These are phyloP conservation scores for Psittacula cyanocephala DNA, from an alignment of 2,113 vertebrate species.

Conservation along the genomic window DNA sequence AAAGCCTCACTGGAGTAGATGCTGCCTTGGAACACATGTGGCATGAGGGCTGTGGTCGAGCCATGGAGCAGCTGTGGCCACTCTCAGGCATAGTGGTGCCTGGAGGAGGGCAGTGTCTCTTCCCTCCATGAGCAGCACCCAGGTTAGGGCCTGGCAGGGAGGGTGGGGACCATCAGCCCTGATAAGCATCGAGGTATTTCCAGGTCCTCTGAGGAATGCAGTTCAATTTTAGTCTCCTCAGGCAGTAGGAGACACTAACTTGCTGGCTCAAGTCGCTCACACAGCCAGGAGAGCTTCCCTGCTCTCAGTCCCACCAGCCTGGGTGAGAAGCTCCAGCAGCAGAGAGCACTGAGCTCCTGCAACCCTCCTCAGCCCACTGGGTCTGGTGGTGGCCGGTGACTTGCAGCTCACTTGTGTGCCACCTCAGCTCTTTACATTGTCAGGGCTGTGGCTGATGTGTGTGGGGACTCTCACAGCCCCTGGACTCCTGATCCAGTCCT, in stretches of 20 bases:
- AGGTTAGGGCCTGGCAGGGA: conserved; percentile 48
- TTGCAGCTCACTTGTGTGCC: not conserved
- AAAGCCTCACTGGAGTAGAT: not conserved
- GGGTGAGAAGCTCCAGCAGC: not conserved
- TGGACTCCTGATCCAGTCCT: not conserved
- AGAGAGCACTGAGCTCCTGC: not conserved
- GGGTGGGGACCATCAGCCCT: conserved; percentile 42
- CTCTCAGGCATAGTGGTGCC: not conserved
- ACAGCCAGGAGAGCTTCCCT: not conserved
- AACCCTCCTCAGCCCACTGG: not conserved
- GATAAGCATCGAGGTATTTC: conserved; percentile 61
- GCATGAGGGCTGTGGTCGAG: not conserved
- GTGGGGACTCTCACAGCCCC: not conserved
- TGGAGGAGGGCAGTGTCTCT: not conserved
- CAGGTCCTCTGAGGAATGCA: conserved; percentile 50
- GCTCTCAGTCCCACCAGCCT: not conserved
- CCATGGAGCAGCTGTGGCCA: not conserved
- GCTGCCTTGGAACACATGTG: not conserved
- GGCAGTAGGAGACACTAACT: not conserved
- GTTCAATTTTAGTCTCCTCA: conserved; percentile 26
- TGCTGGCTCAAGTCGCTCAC: conserved; percentile 43
- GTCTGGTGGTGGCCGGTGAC: not conserved
- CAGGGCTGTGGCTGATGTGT: rapidly evolving
- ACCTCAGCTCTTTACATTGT: not conserved
- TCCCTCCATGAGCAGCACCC: not conserved